Base-by-base conservation (phyloP, 2,113 vertebrate species). In the Siniperca chuatsi region DNA sequence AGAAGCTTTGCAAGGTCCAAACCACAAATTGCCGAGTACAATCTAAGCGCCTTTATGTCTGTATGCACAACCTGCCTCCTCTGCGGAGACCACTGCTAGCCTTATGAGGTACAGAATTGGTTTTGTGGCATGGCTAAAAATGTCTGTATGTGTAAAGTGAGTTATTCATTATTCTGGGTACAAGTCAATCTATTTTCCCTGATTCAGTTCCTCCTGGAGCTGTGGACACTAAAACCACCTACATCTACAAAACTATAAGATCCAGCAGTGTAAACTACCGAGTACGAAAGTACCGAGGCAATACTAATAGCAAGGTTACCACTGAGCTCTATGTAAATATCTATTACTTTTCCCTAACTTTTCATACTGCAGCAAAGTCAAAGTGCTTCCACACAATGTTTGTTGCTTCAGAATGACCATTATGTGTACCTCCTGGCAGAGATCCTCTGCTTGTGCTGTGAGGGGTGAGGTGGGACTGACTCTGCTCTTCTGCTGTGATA, bases 381-480 rank as follows among this genome's bases (percentile, higher is more conserved):
- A 20, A 33, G 40, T 35, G 33, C 33, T 20, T 50, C 33, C 40
- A 70, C 7, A 18, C 6, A 3, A 52, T 40, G 57, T 61, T 62
- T 72, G 13, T 73, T 57, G 54, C 8, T 76, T 44, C 13, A 35
- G 60, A 52, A 65, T 44, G 29, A 73, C 12, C 23, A 15, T 20
- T 4, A 11, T 20, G 10, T 18, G 4, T 97, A 99, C 98, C 97
- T 99, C 97, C 83, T 96, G 96, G 20, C 97, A 96, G 89, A 99
- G 96, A 61, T 97, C 97, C 86, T 97, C 97, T n/a, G 96, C 97
- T 37, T 95, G 98, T 86, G 95, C 90, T 57, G 96, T 95, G 89
- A 98, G 95, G 83, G 98, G 97, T 75, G 97, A 98, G 0, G 96
- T 97, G 90, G 97, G 97, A 83, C 96, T 97, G 92, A 96, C 95